phyloP scores from a whole-genome alignment of 2,797 vertebrate species.

The Premnoplex brunnescens region DNA sequence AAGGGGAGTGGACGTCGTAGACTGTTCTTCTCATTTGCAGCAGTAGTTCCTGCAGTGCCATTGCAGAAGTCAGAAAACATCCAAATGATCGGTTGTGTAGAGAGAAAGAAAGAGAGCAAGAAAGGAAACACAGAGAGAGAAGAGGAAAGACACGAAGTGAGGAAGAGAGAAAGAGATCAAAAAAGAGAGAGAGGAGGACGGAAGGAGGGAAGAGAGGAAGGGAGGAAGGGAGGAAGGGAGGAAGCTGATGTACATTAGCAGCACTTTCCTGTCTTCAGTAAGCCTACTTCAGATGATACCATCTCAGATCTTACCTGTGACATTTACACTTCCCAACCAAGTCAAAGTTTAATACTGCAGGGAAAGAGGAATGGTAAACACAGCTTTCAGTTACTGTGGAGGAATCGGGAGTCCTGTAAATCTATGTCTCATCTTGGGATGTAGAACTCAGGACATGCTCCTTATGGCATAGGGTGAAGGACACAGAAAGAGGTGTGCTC shows the following conservation, averaged over 20 bases:
- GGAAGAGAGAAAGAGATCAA: not conserved
- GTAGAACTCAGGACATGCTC: fast-evolving
- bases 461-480: not conserved
- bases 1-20: not conserved
- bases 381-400: not conserved
- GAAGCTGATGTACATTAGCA: not conserved
- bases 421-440: fast-evolving
- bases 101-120: not conserved
- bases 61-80: not conserved
- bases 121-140: not conserved
- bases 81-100: not conserved
- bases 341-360: not conserved
- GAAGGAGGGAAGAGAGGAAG: not conserved
- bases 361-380: not conserved
- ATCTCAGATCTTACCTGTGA: fast-evolving
- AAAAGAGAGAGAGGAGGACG: not conserved
- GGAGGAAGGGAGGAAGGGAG: too few species aligned
- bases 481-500: not conserved
- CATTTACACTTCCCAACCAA: not conserved
- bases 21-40: not conserved
- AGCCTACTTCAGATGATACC: not conserved
- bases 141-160: not conserved
- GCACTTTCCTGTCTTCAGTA: not conserved
- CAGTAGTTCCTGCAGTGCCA: not conserved
- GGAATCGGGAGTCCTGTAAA: not conserved